Evolutionary conservation across 1,140 invertebrate species (phyloP).

Genomic region (Sipha flava): DNA sequence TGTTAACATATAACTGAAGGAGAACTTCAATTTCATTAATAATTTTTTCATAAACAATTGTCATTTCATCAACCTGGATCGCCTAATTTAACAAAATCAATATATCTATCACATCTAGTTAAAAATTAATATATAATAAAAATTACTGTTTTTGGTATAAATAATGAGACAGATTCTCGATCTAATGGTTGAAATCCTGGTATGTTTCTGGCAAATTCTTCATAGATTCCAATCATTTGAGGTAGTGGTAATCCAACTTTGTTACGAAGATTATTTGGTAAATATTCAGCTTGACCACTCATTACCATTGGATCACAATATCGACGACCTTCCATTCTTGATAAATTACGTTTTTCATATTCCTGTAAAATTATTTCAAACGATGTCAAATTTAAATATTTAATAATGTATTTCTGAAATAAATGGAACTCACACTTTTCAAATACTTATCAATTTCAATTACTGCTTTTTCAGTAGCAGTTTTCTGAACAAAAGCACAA

Average conservation of each 20-base stretch:
- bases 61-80: constrained; percentile 52
- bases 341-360: constrained; percentile 53
- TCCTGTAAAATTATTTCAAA: too few relatives aligned
- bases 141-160: constrained; percentile 57
- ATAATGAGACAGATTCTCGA: constrained; percentile 60
- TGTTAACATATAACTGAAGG: constrained; percentile 42
- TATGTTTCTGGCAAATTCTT: constrained; percentile 93
- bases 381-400: too few relatives aligned
- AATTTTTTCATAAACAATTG: constrained; percentile 56
- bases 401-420: too few relatives aligned
- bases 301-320: constrained; percentile 78
- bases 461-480: constrained; percentile 92
- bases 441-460: constrained; percentile 91
- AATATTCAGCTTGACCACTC: constrained; percentile 84
- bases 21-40: constrained; percentile 53
- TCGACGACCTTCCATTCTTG: constrained; percentile 55
- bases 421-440: constrained; percentile 42
- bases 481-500: constrained; percentile 96
- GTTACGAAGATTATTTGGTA: constrained; percentile 85
- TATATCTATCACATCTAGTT: not conserved
- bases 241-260: constrained; percentile 78
- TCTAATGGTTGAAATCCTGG: constrained; percentile 87
- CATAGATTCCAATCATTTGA: constrained; percentile 88
- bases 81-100: not conserved
- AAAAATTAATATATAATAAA: not conserved